Evolutionary conservation across 92 coral and sea anemone species (phyloP), one percentile per base, ranked within the genome.

Genomic region (Palythoa grandiflora): DNA sequence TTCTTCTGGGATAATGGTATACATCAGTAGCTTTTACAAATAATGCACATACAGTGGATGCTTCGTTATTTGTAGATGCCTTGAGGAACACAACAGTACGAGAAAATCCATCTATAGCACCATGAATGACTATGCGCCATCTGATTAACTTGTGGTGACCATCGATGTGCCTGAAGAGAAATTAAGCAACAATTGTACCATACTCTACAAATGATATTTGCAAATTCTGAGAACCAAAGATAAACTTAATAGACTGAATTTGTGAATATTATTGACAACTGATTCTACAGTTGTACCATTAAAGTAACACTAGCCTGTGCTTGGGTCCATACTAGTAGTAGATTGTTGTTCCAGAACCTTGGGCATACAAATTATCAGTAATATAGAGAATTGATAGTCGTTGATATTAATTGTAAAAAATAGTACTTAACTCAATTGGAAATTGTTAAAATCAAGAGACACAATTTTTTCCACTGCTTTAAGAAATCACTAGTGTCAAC

Each of bases 61-160:
- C 48, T 44, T 54, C 51, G 40, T 79, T 57, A 61, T 74, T 75
- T 55, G 83, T 63, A 68, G 55, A 73, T 37, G 78, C 71, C 40
- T 84, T 73, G 68, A 84, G 70, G 66, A 51, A 84, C 35, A 57
- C 83, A 37, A 86, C 75, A 47, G 75, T 86, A 59, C 89, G 77
- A 21, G 74, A 73, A 65, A 86, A 86, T 19, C 83, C 89, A 86
- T 86, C 89, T 9, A 60, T 86, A 44, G 83, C 84, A 72, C 84
- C 90, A 87, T 87, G 90, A 77, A 87, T 48, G 47, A 87, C 85
- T 9, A 88, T 68, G 3, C 87, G 21, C 90, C 80, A 88, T 79
- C 73, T 57, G 57, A 79, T 79, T 21, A 88, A 55, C 71, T 88
- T 88, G 87, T 88, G 90, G 21, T 79, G 78, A 15, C 79, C 83